A percentile compares a stretch with the other conserved stretches of the same genome.
These are phyloP conservation scores for Polyommatus iphigenia DNA, from an alignment of 2,888 invertebrate species.

Conservation along the genomic window DNA sequence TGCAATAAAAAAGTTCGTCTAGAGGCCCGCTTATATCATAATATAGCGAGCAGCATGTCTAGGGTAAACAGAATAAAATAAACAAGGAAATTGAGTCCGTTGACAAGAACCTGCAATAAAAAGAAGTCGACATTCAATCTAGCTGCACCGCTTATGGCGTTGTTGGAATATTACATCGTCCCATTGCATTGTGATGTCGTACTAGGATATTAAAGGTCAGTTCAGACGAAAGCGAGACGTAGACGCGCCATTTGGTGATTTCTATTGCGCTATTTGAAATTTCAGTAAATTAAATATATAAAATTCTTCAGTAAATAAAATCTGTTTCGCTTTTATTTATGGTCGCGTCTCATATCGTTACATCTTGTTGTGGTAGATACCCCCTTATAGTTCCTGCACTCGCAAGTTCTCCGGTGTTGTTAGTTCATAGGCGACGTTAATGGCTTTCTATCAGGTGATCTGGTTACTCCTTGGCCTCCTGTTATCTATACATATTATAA, in stretches of 20 bases:
- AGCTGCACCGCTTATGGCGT: constrained; percentile 24
- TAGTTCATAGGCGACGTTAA: background rate
- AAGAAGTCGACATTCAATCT: constrained; percentile 24
- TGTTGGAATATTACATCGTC: constrained; percentile 30
- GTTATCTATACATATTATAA: too few species aligned
- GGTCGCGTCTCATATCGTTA: background rate
- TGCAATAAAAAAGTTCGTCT: too few species aligned
- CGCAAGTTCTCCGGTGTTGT: too few species aligned
- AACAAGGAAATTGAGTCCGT: background rate
- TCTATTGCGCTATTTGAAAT: background rate
- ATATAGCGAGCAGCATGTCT: background rate
- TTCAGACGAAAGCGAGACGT: background rate
- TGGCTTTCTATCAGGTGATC: too few species aligned
- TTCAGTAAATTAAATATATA: background rate
- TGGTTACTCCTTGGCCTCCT: background rate
- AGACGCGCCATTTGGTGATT: background rate
- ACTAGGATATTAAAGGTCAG: constrained; percentile 40
- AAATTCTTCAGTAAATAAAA: background rate
- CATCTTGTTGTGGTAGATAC: background rate
- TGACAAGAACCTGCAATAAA: background rate
- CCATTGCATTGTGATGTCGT: constrained; percentile 35
- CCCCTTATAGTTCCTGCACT: background rate
- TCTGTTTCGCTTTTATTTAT: background rate
- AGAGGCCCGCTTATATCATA: too few species aligned
- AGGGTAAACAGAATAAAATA: constrained; percentile 7